phyloP scores from a whole-genome alignment of 2,113 vertebrate species.

The Ginglymostoma cirratum region DNA sequence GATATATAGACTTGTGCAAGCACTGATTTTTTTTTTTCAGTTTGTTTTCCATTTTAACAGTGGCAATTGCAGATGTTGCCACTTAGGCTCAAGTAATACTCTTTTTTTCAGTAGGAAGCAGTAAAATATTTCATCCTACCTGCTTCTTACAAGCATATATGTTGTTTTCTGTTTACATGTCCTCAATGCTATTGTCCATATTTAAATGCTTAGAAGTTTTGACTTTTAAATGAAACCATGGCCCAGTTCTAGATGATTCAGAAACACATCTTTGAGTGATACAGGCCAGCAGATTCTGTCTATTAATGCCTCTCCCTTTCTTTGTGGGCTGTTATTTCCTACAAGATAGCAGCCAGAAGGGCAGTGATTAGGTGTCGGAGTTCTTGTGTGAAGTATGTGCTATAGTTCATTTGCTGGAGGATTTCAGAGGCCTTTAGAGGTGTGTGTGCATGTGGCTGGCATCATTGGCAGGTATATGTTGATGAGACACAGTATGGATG shows the following conservation, averaged over 20 bases:
- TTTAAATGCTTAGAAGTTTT: not conserved
- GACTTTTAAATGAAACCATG: not conserved
- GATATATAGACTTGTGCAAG: not conserved
- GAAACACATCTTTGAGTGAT: not conserved
- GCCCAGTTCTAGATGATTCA: not conserved
- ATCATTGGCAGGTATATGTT: too few relatives aligned
- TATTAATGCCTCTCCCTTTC: not conserved
- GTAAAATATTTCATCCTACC: not conserved
- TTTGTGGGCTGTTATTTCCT: not conserved
- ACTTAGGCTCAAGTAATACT: not conserved
- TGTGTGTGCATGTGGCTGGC: not conserved
- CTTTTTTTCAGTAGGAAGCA: not conserved
- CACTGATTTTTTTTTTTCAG: not conserved
- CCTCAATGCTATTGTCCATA: not conserved
- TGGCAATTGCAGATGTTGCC: not conserved
- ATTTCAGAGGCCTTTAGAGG: not conserved
- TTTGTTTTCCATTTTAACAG: not conserved
- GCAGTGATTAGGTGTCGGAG: not conserved
- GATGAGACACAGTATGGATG: not conserved
- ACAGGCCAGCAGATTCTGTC: too few relatives aligned
- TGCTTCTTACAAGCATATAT: not conserved
- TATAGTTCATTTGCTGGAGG: not conserved
- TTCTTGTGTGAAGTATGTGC: not conserved
- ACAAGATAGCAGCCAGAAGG: not conserved
- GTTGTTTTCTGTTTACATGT: not conserved